Base-by-base conservation (phyloP, 2,113 vertebrate species). In the Hippocampus guttulatus region DNA sequence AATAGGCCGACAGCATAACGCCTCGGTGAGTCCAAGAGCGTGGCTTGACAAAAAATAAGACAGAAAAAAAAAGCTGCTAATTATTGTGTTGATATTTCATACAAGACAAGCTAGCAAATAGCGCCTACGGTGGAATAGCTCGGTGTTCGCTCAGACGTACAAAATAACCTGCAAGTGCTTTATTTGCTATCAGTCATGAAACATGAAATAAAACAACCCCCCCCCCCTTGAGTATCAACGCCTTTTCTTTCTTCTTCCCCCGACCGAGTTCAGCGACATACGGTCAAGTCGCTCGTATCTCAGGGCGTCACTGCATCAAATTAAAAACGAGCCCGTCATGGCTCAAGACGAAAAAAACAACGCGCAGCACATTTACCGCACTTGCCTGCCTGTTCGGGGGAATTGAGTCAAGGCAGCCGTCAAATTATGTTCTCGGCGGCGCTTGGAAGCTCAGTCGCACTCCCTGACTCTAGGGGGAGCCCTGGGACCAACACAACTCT, bases 71-170 rank as follows among this genome's bases (percentile, higher is more conserved):
- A 16, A 61, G 75, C 68, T 64, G n/a, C 55, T 65, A 64, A 73
- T 27, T 45, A 43, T 72, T 76, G 67, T 75, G 79, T 72, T 75
- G 79, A 76, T 58, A 79, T 57, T 77, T 52, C 21, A 74, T 47
- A 62, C 68, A 64, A 61, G 73, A 33, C 78, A 61, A 33, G 14
- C 55, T 27, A 27, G 55, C 58, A 2, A 30, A 61, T 61, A 8
- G 1, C 27, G 15, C 58, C 33, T 33, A 3, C 14, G 5, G 3
- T n/a, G 8, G 21, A 20, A n/a, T 54, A 9, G 30, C 16, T 25
- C 15, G 3, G 15, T 16, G 15, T 61, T 61, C 20, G 57, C 57
- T 58, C 15, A 20, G 21, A 61, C 18, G 18, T 8, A 20, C 15
- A 18, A 16, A 30, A 61, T 33, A 30, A 9, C 55, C 3, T 14